These are phyloP conservation scores for Pangasius krempfi DNA, from an alignment of 2,797 vertebrate species.

Conservation along the genomic window DNA sequence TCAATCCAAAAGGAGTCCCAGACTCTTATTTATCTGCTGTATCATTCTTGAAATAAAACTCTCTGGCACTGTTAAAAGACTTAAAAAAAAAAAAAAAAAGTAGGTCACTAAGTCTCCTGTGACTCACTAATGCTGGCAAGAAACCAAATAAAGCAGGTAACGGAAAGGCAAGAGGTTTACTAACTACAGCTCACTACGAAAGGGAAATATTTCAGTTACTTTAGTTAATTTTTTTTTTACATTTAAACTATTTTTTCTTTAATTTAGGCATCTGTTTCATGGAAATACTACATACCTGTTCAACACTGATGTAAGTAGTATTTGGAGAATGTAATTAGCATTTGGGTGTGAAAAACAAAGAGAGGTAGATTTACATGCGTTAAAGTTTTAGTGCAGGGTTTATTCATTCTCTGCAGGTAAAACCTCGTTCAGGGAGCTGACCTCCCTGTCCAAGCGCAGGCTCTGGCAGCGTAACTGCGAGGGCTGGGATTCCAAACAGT, in stretches of 20 bases:
- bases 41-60: neutral
- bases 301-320: neutral
- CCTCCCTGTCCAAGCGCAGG: constrained; percentile 21
- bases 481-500: constrained; percentile 65
- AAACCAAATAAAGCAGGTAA: constrained; percentile 76
- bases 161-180: constrained; percentile 59
- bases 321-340: neutral
- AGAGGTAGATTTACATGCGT: neutral
- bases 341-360: neutral
- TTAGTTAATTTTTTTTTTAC: neutral
- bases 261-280: neutral
- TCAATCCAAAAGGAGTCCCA: neutral
- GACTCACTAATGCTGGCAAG: constrained; percentile 76
- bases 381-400: neutral
- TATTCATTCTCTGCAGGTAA: neutral
- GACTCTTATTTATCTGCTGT: neutral
- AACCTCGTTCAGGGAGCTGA: neutral
- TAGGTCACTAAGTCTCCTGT: constrained; percentile 11
- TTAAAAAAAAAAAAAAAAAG: neutral
- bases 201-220: neutral
- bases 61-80: constrained; percentile 11
- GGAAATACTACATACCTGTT: neutral
- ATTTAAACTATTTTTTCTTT: neutral
- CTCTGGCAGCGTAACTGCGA: constrained; percentile 58
- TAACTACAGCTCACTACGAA: neutral